A percentile compares a stretch with the other conserved stretches of the same genome.
These are phyloP conservation scores for Dicycla oo DNA, from an alignment of 2,888 invertebrate species.

Conservation along the genomic window DNA sequence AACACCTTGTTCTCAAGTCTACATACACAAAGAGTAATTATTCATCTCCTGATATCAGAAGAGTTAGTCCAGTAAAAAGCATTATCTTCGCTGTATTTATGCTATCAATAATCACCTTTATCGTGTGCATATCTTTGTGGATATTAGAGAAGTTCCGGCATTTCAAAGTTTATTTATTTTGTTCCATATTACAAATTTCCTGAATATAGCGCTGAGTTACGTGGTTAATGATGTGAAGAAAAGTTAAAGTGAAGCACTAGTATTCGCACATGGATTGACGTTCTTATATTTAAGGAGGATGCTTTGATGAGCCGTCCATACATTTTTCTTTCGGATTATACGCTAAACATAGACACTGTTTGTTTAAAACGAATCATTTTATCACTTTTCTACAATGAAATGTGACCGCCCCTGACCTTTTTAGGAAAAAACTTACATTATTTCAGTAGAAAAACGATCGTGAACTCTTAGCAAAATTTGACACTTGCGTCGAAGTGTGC, in stretches of 20 bases:
- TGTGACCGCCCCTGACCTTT: too few species aligned
- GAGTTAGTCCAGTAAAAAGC: neutral
- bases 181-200: constrained; percentile 25
- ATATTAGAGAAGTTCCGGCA: constrained; percentile 37
- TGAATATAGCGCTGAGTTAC: constrained; percentile 13
- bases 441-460: too few species aligned
- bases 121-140: constrained; percentile 43
- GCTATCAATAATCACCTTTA: constrained; percentile 18
- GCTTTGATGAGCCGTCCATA: too few species aligned
- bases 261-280: neutral
- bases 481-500: too few species aligned
- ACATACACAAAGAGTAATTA: neutral
- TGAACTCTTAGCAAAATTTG: too few species aligned
- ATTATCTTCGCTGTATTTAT: constrained; percentile 4
- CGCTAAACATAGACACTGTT: too few species aligned
- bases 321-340: too few species aligned
- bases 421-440: too few species aligned
- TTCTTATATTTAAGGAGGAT: too few species aligned
- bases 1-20: constrained; percentile 10
- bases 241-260: neutral
- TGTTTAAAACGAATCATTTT: too few species aligned
- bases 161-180: constrained; percentile 51
- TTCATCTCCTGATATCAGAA: neutral
- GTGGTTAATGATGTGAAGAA: neutral
- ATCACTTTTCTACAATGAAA: too few species aligned